phyloP scores from a whole-genome alignment of 2,113 vertebrate genomes.

The Theristicus caerulescens region DNA sequence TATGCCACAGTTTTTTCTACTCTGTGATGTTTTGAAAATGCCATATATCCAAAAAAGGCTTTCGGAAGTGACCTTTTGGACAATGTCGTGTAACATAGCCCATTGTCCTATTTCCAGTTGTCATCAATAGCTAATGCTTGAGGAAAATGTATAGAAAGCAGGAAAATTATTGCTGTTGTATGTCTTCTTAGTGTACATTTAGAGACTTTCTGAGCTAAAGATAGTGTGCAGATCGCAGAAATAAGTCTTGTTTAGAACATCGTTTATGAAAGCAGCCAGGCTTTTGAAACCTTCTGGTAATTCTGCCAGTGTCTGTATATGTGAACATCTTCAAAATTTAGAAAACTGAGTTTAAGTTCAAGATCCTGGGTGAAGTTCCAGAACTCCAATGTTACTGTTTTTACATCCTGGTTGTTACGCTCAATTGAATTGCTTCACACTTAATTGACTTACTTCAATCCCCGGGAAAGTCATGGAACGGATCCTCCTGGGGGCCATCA shows the following conservation, averaged over 20 bases:
- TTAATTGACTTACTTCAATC: background rate
- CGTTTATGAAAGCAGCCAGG: background rate
- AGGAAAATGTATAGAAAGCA: background rate
- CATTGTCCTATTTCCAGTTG: background rate
- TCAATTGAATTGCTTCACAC: background rate
- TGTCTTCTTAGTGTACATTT: background rate
- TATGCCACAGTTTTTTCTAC: background rate
- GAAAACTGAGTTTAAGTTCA: background rate
- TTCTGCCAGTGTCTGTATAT: rapidly evolving
- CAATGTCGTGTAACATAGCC: rapidly evolving
- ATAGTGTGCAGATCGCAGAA: background rate
- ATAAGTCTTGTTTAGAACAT: background rate
- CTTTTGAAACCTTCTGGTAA: background rate
- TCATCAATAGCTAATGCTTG: background rate
- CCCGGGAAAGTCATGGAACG: no score
- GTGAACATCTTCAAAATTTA: background rate
- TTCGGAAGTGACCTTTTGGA: background rate
- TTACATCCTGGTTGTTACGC: background rate
- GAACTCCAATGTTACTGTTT: rapidly evolving
- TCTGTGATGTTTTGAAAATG: background rate
- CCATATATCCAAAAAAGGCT: background rate
- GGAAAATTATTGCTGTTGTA: background rate
- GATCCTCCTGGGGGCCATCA: no score
- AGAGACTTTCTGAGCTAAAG: background rate
- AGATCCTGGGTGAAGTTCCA: background rate